Percentiles rank a stretch among this genome's conserved stretches.
Conservation (phyloP, 2,888 invertebrate genomes). For the Synanthedon tipuliformis region DNA sequence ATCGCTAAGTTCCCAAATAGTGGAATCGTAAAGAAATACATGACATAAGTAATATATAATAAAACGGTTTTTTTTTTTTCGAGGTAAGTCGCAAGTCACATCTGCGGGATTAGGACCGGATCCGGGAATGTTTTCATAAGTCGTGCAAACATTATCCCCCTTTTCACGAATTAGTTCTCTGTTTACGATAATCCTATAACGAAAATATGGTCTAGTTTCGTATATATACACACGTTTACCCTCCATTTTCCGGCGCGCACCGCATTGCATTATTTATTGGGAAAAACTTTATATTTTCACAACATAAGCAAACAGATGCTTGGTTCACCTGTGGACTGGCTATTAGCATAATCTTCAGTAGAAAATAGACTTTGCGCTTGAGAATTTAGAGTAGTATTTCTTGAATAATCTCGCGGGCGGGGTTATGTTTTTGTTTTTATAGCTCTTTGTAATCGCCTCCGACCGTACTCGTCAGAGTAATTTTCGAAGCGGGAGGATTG, state of each 20-base stretch:
- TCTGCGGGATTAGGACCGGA: conserved; percentile 25
- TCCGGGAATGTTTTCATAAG: conserved; percentile 28
- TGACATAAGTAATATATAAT: background rate
- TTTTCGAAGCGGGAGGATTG: conserved; percentile 30
- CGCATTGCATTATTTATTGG: conserved; percentile 64
- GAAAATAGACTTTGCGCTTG: conserved; percentile 26
- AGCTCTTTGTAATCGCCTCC: conserved; percentile 35
- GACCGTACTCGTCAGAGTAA: conserved; percentile 26
- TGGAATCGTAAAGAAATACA: conserved; percentile 9
- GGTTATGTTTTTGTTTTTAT: conserved; percentile 41
- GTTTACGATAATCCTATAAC: conserved; percentile 25
- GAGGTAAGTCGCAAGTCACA: conserved; percentile 20
- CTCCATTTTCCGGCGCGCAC: conserved; percentile 5
- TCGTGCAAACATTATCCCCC: conserved; percentile 26
- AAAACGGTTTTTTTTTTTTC: background rate
- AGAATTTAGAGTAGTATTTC: conserved; percentile 17
- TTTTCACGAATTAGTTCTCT: conserved; percentile 29
- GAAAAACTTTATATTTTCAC: conserved; percentile 61
- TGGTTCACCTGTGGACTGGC: conserved; percentile 49
- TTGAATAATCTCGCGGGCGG: conserved; percentile 5
- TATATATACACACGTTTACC: conserved; percentile 6
- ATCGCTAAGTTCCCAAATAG: conserved; percentile 10
- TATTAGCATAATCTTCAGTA: conserved; percentile 25
- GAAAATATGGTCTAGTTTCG: conserved; percentile 16
- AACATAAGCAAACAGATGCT: conserved; percentile 55